Base-by-base conservation (phyloP, 2,888 invertebrate species). In the Conus canariensis region DNA sequence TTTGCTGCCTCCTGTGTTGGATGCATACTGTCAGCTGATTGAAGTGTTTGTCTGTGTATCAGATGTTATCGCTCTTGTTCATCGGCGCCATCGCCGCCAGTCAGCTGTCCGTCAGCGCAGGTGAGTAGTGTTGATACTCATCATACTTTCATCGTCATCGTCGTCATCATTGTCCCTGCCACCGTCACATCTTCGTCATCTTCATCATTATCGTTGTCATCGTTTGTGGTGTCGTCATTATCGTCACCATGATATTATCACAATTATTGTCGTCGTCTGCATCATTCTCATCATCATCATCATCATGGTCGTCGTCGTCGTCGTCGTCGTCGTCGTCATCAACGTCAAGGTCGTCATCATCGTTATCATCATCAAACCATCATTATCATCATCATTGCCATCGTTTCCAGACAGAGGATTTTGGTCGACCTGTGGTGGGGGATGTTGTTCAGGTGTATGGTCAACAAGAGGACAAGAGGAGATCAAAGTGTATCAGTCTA, bases 201-300 rank as follows among this genome's bases (percentile, higher is more conserved):
- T 14, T 80, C 45, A 22, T 30, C 45, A 45, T 80, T 12, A 14
- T 80, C 45, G 67, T 88, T 82, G 64, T 90, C 88, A 77, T 88
- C 88, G 88, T 88, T 85, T 64, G 88, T 74, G 82, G 82, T 82
- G 83, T 88, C 88, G 64, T 90, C 88, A 77, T 88, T 85, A 90
- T 85, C 88, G 70, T 90, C 85, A 88, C 82, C 87, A 82, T 87
- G 83, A 56, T 82, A 82, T 85, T 87, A 82, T 82, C 87, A 82
- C 74, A 82, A 67, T 85, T 82, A 90, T 87, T 82, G 67, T 85
- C 90, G 85, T 82, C 87, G 85, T 85, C 87, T 67, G 74, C 87
- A 82, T 88, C 88, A 87, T 90, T 85, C 85, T 88, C 90, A 88
- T 88, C 88, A 70, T 90, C 85, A 74, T 87, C 87, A 56, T 87